phyloP scores from a whole-genome alignment of 2,797 vertebrate genomes.

The Eulemur coronatus region DNA sequence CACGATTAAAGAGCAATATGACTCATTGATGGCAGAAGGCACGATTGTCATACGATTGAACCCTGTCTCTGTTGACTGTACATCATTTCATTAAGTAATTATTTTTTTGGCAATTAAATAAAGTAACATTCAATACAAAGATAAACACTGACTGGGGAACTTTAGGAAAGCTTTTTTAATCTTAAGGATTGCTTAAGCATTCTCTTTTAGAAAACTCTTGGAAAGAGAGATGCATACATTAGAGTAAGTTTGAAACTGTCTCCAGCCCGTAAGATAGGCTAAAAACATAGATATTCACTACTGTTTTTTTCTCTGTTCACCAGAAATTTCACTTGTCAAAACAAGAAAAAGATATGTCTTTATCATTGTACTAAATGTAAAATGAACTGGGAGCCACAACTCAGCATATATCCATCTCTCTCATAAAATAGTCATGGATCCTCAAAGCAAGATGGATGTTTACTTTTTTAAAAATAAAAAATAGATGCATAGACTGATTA shows the following conservation, averaged over 20 bases:
- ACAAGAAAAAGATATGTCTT: slow-evolving; percentile 44
- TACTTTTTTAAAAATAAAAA: background rate
- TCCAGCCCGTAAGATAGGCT: slow-evolving; percentile 42
- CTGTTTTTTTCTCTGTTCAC: slow-evolving; percentile 50
- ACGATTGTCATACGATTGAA: background rate
- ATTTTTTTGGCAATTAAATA: slow-evolving; percentile 1
- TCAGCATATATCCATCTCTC: background rate
- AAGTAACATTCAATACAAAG: slow-evolving; percentile 38
- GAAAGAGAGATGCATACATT: slow-evolving; percentile 55
- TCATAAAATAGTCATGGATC: background rate
- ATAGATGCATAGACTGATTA: background rate
- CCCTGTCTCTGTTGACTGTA: background rate
- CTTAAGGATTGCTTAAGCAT: slow-evolving; percentile 34
- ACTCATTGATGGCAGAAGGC: background rate
- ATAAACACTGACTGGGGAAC: slow-evolving; percentile 54
- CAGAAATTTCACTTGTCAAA: slow-evolving; percentile 67
- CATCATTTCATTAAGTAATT: slow-evolving; percentile 34
- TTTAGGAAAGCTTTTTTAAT: slow-evolving; percentile 43
- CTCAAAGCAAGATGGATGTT: background rate
- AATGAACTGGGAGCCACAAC: slow-evolving; percentile 16
- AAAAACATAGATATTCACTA: slow-evolving; percentile 30
- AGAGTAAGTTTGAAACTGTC: slow-evolving; percentile 54
- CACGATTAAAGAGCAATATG: background rate
- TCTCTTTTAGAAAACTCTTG: slow-evolving; percentile 55
- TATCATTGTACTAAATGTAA: slow-evolving; percentile 54